Percentiles rank a stretch among this genome's conserved stretches.
phyloP scores from a whole-genome alignment of 2,113 vertebrate genomes.

The Callospermophilus lateralis region DNA sequence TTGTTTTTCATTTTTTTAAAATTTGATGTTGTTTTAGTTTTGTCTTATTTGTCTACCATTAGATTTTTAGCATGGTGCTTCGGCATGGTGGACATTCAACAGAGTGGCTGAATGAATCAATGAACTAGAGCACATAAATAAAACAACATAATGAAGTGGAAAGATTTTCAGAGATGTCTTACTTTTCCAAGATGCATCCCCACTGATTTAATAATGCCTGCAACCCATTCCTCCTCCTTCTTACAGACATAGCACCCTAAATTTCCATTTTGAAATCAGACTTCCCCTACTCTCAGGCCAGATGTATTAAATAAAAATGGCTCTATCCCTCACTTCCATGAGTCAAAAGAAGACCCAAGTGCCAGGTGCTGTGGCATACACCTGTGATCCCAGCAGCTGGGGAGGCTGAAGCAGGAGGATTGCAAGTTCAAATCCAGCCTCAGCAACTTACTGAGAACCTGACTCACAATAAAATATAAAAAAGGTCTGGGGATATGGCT shows the following conservation, averaged over 20 bases:
- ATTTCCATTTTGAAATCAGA: neutral
- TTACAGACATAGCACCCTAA: neutral
- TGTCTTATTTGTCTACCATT: neutral
- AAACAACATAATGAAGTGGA: neutral
- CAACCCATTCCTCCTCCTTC: neutral
- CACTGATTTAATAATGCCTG: neutral
- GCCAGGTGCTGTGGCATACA: too few species aligned
- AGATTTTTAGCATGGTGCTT: neutral
- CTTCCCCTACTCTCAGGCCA: neutral
- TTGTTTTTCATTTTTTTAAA: too few species aligned
- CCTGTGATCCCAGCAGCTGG: too few species aligned
- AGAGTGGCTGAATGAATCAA: neutral
- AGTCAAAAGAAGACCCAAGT: neutral
- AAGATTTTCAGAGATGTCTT: constrained; percentile 15
- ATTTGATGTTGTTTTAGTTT: too few species aligned
- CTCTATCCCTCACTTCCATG: neutral
- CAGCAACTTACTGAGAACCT: too few species aligned
- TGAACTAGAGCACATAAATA: neutral
- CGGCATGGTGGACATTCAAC: neutral
- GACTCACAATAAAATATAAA: too few species aligned
- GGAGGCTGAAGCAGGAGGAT: too few species aligned
- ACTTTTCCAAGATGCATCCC: neutral
- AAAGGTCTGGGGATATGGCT: too few species aligned
- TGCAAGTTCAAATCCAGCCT: too few species aligned
- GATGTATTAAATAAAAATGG: neutral